Evolutionary conservation across 2,888 invertebrate genomes (phyloP), one percentile per base, ranked within the genome.

Genomic region (Pardosa pseudoannulata): DNA sequence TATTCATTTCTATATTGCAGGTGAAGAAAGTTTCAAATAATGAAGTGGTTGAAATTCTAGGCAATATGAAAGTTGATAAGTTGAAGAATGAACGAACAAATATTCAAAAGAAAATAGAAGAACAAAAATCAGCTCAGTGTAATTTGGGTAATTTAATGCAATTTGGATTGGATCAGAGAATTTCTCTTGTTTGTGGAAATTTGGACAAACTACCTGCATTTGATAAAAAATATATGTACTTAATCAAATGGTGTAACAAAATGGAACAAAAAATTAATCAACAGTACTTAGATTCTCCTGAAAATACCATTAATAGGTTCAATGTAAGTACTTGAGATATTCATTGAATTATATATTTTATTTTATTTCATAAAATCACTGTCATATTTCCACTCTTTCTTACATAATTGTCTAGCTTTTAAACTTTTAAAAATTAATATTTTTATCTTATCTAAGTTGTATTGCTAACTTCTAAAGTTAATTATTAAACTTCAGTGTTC

Each of bases 241-340:
- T 74, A n/a, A 9, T 74, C 0, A 29, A 64, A 41, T 74, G 78
- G 81, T 28, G 41, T 46, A 29, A 41, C n/a, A 16, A 39, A 1
- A 64, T 70, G 16, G 73, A 68, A 32, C 11, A 28, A 19, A 74
- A 71, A 74, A 31, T 82, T n/a, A 74, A 73, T 7, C 36, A 31
- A n/a, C 27, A 73, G 27, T 72, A 73, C 41, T n/a, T n/a, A 3
- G 46, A 68, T 41, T 19, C 68, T 19, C 62, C 64, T 19, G 81
- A 78, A 46, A 29, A 16, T 23, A n/a, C 78, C 27, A 19, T 56
- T 7, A 29, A 81, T 28, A 39, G 68, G 41, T 28, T 87, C n/a
- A 31, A 5, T 3, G 87, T 87, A 78, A 73, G 76, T 73, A 1
- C 0, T n/a, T n/a, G n/a, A n/a, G n/a, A n/a, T n/a, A n/a, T n/a